Evolutionary conservation across 1,140 invertebrate genomes (phyloP), one percentile per base, ranked within the genome.

Genomic region (Thaumatotibia leucotreta): DNA sequence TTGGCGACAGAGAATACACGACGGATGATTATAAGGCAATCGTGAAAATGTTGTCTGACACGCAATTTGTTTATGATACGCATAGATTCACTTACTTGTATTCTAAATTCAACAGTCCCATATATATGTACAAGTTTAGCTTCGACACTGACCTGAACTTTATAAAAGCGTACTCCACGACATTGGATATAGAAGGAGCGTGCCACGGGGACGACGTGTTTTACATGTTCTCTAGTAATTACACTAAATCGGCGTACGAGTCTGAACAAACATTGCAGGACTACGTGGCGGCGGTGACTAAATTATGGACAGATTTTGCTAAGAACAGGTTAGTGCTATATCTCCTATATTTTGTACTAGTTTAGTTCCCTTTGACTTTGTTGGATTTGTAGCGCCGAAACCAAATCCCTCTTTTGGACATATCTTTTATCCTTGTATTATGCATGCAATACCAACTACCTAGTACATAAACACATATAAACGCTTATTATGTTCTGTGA

Each of bases 231-330:
- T 86, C 91, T 68, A 92, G 85, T 52, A 79, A 79, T 69, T 70
- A 92, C 27, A 89, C 86, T n/a, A 73, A 70, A 33, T 70, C 78
- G 62, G 72, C 79, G n/a, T 86, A 88, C 50, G 69, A 82, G 61
- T 77, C 86, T 14, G 67, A 80, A 5, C 71, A 85, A 11, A 82
- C 80, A 45, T 31, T 86, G 31, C 82, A 86, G 67, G 68, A 75
- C 4, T 75, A 84, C 39, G 75, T 83, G 9, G 67, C 70, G 70
- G 73, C 68, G 17, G 77, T 96, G 70, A 94, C 94, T 0, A 91
- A 84, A 11, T 67, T 95, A 23, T 96, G 95, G 95, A 91, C 92
- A 0, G 94, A 95, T 82, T 96, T 96, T 75, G 95, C 95, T 0
- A 92, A 91, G 79, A 92, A 86, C 32, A 93, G 94, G 95, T n/a